Conservation (phyloP, 2,888 invertebrate genomes). For the Leucoptera coffeella region DNA sequence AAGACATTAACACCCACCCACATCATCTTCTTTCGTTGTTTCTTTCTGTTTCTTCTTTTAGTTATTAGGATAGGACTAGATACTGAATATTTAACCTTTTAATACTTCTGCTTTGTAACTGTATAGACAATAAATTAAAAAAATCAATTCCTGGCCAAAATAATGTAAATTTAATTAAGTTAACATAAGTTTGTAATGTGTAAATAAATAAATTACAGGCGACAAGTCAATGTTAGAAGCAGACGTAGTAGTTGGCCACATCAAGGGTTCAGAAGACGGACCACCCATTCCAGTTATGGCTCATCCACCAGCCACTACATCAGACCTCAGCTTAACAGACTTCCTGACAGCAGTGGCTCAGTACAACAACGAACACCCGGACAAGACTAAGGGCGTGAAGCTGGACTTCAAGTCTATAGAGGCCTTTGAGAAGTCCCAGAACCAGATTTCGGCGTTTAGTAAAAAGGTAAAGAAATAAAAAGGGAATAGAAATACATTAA, state of each 20-base stretch:
- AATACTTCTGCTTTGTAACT: too few relatives aligned
- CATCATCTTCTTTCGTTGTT: too few relatives aligned
- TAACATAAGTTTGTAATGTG: too few relatives aligned
- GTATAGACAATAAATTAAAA: too few relatives aligned
- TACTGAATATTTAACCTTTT: too few relatives aligned
- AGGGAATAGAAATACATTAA: too few relatives aligned
- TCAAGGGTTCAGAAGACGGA: slow-evolving; percentile 35
- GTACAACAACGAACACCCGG: slow-evolving; percentile 28
- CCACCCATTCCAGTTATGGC: slow-evolving; percentile 73
- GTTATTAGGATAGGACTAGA: too few relatives aligned
- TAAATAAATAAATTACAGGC: too few relatives aligned
- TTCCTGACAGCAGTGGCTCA: slow-evolving; percentile 60
- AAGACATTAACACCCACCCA: too few relatives aligned
- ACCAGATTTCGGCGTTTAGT: slow-evolving; percentile 26
- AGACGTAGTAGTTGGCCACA: slow-evolving; percentile 67
- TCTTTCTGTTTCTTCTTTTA: too few relatives aligned
- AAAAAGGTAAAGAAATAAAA: slow-evolving; percentile 35
- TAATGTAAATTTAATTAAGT: too few relatives aligned
- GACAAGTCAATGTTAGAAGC: slow-evolving; percentile 78
- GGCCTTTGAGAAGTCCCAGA: slow-evolving; percentile 57
- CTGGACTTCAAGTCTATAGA: slow-evolving; percentile 81
- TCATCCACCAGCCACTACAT: slow-evolving; percentile 67
- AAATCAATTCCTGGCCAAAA: too few relatives aligned
- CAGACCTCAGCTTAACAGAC: slow-evolving; percentile 68
- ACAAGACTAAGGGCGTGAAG: slow-evolving; percentile 70